Conservation (phyloP, 2,888 invertebrate genomes). For the Tetramorium bicarinatum region DNA sequence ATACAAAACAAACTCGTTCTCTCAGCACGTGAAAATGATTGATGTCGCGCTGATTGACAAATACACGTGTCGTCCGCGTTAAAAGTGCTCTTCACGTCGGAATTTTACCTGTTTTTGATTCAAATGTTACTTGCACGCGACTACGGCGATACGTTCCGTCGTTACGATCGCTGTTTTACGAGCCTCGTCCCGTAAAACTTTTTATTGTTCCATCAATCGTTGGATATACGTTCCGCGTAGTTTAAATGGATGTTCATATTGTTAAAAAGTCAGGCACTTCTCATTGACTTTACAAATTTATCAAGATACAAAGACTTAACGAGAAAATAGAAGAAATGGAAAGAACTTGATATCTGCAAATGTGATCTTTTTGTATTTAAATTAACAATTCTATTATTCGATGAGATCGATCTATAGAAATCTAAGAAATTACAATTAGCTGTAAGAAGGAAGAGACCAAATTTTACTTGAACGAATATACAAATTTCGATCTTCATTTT, state of each 20-base stretch:
- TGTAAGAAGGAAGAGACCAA: neutral
- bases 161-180: slow-evolving; percentile 29
- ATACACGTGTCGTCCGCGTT: slow-evolving; percentile 22
- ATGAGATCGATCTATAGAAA: neutral
- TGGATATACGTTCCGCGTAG: neutral
- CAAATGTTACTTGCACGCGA: slow-evolving; percentile 32
- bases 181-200: slow-evolving; percentile 23
- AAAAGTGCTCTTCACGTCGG: slow-evolving; percentile 36
- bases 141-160: neutral
- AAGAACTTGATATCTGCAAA: neutral
- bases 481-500: neutral
- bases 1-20: neutral
- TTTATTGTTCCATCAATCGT: slow-evolving; percentile 44
- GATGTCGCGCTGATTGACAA: slow-evolving; percentile 37
- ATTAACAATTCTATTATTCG: neutral
- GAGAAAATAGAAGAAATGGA: neutral
- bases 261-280: slow-evolving; percentile 21
- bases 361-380: neutral
- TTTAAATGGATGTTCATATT: slow-evolving; percentile 9
- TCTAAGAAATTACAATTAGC: neutral
- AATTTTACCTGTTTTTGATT: slow-evolving; percentile 38
- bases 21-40: slow-evolving; percentile 22
- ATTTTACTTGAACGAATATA: neutral
- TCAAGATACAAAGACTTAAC: neutral
- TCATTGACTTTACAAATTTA: neutral